Evolutionary conservation across 2,797 vertebrate species (phyloP).

Genomic region (Malacoraja senta): DNA sequence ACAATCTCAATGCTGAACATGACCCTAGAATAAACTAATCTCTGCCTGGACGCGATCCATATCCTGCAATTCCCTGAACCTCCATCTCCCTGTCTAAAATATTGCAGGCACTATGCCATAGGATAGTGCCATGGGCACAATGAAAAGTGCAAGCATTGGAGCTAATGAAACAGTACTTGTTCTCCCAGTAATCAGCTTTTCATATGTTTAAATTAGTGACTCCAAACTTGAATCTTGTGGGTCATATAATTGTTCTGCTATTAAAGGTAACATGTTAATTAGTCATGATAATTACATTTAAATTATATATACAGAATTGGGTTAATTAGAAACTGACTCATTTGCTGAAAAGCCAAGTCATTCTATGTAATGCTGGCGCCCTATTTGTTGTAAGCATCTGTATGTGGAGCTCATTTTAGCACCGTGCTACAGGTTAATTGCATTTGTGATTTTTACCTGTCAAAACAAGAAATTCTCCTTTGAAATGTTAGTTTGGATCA

Average conservation of each 20-base stretch:
- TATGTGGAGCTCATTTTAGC: not conserved
- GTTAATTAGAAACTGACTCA: conserved; percentile 13
- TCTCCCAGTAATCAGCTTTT: not conserved
- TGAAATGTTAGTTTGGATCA: not conserved
- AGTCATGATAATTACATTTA: conserved; percentile 28
- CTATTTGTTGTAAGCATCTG: not conserved
- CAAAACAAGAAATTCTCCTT: not conserved
- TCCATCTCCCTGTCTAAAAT: too few relatives aligned
- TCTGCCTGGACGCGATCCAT: too few relatives aligned
- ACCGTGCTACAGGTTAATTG: not conserved
- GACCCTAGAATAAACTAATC: too few relatives aligned
- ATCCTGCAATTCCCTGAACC: too few relatives aligned
- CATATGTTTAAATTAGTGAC: conserved; percentile 31
- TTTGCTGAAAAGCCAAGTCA: not conserved
- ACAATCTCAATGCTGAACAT: too few relatives aligned
- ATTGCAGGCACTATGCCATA: not conserved
- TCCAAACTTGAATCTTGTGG: not conserved
- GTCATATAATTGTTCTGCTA: conserved; percentile 14
- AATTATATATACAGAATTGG: conserved; percentile 26
- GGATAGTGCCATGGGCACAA: not conserved
- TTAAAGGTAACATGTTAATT: conserved; percentile 12
- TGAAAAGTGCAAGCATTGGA: not conserved
- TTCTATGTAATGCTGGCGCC: not conserved
- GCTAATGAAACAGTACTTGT: not conserved
- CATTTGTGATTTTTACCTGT: not conserved